Base-by-base conservation (phyloP, 2,888 invertebrate species). In the Tethea ocularis region DNA sequence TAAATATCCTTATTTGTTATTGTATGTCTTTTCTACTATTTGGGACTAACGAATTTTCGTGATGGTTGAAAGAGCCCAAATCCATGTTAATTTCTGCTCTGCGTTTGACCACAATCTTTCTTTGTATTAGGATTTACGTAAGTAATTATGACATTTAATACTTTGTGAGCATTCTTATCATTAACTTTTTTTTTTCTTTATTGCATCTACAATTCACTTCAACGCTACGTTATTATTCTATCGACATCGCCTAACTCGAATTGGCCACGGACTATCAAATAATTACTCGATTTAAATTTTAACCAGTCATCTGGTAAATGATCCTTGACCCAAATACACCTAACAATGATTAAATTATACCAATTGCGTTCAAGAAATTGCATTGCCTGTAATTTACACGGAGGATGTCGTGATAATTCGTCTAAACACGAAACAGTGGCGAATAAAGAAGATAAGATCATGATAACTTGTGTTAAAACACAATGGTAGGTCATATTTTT, bases 281-380 rank as follows among this genome's bases (percentile, higher is more conserved):
- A 20, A 54, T 20, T 24, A 33, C 33, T 54, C 11, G 7, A 36
- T 22, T 54, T 33, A 22, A 13, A 33, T 36, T 22, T 54, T 20
- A 33, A 33, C 20, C 54, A 33, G 29, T 29, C 52, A 33, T 33
- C 33, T 22, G 54, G 22, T 17, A 53, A 29, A 20, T 13, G 38
- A 54, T 62, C 64, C 67, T 64, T 67, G 67, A 62, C 67, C 64
- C 63, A 61, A 41, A 58, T 64, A 33, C 54, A 33, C 36, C 17
- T 51, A 57, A 52, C 58, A 24, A 23, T 55, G 54, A 57, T 54
- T 61, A 51, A 61, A 61, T 64, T 63, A 60, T 61, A 58, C 55
- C 64, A 60, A 67, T 62, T 63, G 66, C 54, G 33, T 62, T 58
- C 54, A 58, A 62, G 24, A 61, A 64, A 64, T 61, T 63, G 62